Conservation (phyloP, 2,797 vertebrate genomes). For the Ataeniobius toweri region DNA sequence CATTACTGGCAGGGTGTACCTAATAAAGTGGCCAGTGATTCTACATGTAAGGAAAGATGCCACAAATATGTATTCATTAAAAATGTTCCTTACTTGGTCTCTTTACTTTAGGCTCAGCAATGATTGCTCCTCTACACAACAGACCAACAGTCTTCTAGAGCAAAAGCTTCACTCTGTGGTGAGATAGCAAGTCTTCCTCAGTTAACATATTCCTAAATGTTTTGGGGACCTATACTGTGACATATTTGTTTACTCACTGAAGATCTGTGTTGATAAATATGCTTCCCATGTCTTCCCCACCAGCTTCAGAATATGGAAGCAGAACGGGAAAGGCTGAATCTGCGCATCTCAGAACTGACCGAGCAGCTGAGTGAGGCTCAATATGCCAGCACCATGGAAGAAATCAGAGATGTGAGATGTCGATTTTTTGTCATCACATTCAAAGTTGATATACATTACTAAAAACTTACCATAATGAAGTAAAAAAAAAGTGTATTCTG, state of each 20-base stretch:
- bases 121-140: slow-evolving; percentile 76
- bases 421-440: not conserved
- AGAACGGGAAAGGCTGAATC: slow-evolving; percentile 74
- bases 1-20: not conserved
- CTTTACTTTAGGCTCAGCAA: slow-evolving; percentile 70
- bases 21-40: not conserved
- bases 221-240: not conserved
- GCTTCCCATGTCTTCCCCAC: slow-evolving; percentile 21
- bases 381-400: slow-evolving; percentile 67
- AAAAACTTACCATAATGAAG: not conserved
- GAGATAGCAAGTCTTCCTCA: slow-evolving; percentile 38
- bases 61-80: too few relatives aligned
- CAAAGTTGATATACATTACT: not conserved
- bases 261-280: slow-evolving; percentile 15
- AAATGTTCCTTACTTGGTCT: not conserved
- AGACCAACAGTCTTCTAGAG: slow-evolving; percentile 75
- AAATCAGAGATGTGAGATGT: slow-evolving; percentile 70
- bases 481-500: not conserved
- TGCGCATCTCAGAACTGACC: slow-evolving; percentile 71
- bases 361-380: slow-evolving; percentile 73
- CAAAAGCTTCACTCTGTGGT: slow-evolving; percentile 78
- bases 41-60: too few relatives aligned
- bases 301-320: slow-evolving; percentile 76
- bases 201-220: not conserved
- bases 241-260: not conserved